Evolutionary conservation across 2,888 invertebrate genomes (phyloP).

Genomic region (Ariolimax columbianus): DNA sequence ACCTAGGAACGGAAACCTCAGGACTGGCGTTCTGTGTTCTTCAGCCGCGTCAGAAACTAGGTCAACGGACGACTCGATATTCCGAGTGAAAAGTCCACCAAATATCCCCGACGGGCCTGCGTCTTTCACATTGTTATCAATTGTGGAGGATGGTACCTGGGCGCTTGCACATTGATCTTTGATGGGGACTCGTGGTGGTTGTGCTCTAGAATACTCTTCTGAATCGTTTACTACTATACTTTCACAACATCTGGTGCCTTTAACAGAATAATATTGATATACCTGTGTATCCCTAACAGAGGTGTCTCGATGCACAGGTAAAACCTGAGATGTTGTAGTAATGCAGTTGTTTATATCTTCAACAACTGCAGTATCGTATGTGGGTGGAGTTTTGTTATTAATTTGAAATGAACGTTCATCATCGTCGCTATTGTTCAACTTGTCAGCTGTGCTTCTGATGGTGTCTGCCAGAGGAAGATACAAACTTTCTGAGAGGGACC

Average conservation of each 20-base stretch:
- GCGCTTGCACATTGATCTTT: background rate
- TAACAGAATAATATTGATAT: no score
- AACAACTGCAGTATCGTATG: background rate
- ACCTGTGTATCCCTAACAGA: background rate
- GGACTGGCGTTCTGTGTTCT: background rate
- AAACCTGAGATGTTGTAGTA: background rate
- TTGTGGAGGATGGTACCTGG: background rate
- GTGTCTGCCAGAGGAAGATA: background rate
- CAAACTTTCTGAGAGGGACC: background rate
- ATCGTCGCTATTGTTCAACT: background rate
- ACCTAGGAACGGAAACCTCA: constrained; percentile 26
- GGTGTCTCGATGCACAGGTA: no score
- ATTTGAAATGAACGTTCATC: background rate
- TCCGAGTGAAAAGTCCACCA: constrained; percentile 1
- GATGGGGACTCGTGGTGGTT: background rate
- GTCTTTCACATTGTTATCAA: background rate
- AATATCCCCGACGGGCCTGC: background rate
- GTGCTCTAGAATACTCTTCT: background rate
- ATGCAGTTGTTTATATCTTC: background rate
- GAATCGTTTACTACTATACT: background rate
- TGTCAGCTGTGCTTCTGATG: background rate
- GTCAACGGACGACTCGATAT: constrained; percentile 34
- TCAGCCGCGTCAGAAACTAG: background rate
- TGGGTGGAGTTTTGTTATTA: background rate
- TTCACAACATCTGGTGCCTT: background rate